Evolutionary conservation across 2,113 vertebrate species (phyloP).

Genomic region (Pycnonotus jocosus): DNA sequence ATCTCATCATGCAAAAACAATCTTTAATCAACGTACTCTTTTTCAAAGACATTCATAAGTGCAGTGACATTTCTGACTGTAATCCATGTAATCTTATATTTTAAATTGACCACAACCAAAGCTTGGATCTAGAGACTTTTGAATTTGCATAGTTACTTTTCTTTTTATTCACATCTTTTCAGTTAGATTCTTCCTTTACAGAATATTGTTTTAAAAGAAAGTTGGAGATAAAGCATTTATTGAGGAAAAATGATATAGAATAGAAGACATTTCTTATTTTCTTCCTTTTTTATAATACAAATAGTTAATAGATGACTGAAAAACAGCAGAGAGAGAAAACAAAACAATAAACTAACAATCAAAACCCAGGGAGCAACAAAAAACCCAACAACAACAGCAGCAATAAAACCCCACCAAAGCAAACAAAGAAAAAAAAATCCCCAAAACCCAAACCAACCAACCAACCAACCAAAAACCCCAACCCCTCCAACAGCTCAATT

Average conservation of each 20-base stretch:
- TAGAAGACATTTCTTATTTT: background rate
- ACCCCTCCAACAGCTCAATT: accelerated
- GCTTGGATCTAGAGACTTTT: background rate
- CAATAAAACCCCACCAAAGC: background rate
- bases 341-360: background rate
- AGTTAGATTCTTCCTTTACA: background rate
- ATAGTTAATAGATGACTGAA: background rate
- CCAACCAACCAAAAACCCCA: background rate
- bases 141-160: background rate
- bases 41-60: background rate
- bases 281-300: accelerated
- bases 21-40: background rate
- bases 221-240: background rate
- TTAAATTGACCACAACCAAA: background rate
- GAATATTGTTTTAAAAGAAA: background rate
- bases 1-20: background rate
- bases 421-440: background rate
- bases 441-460: background rate
- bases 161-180: background rate
- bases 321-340: background rate
- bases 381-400: background rate
- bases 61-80: background rate
- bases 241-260: background rate
- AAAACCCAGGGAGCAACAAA: background rate
- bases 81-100: background rate